A percentile compares a stretch with the other conserved stretches of the same genome.
Conservation (phyloP, 2,113 vertebrate species). For the Oenanthe oenanthe region DNA sequence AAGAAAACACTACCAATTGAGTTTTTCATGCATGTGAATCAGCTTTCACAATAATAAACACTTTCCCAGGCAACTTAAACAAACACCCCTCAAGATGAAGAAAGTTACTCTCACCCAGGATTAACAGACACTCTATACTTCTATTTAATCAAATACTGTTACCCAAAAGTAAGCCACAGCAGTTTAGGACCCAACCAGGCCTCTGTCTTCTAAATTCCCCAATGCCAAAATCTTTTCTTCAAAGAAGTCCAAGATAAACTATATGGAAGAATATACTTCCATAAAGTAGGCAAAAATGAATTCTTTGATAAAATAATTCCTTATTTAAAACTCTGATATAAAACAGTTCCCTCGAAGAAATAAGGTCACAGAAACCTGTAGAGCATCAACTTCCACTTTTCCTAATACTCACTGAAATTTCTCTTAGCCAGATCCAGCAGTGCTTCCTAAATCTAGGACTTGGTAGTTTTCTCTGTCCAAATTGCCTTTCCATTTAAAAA, state of each 20-base stretch:
- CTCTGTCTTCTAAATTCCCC: background rate
- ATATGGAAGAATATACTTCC: background rate
- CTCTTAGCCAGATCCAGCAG: conserved; percentile 82
- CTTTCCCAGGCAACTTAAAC: background rate
- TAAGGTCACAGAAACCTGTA: background rate
- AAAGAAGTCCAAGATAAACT: background rate
- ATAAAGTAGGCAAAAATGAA: background rate
- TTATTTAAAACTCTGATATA: background rate
- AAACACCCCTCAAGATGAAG: background rate
- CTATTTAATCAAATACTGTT: background rate
- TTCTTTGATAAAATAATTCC: background rate
- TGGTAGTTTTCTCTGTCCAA: fast-evolving
- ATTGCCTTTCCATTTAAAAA: conserved; percentile 42
- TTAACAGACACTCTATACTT: background rate
- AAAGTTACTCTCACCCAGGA: background rate
- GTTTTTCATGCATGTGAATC: background rate
- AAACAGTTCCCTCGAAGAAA: background rate
- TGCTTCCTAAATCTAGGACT: conserved; percentile 76
- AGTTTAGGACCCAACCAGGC: background rate
- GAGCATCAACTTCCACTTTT: background rate
- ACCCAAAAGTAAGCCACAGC: background rate
- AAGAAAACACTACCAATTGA: background rate
- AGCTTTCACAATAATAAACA: background rate
- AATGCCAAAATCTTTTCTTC: background rate
- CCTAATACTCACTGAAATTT: conserved; percentile 82